Conservation (phyloP, 92 coral and sea anemone species). For the Siderastrea radians region DNA sequence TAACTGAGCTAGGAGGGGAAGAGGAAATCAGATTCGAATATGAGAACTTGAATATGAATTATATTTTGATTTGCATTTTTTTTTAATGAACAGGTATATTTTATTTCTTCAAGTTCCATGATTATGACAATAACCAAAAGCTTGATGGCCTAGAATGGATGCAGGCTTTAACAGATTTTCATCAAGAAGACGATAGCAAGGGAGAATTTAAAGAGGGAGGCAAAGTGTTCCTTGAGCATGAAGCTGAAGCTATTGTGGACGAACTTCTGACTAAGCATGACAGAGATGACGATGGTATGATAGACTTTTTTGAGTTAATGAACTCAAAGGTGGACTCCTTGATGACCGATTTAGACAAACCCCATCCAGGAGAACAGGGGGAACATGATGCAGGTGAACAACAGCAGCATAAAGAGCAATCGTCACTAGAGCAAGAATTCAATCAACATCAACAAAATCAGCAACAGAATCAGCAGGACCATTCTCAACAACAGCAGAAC, state of each 20-base stretch:
- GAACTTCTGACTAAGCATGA: conserved; percentile 95
- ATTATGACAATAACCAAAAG: conserved; percentile 92
- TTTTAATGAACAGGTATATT: conserved; percentile 77
- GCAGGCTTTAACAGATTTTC: conserved; percentile 90
- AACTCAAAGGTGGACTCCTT: conserved; percentile 80
- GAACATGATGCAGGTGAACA: neutral
- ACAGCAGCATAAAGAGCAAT: conserved; percentile 26
- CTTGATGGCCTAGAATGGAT: conserved; percentile 95
- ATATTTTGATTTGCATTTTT: neutral
- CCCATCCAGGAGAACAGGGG: conserved; percentile 3
- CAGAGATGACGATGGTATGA: conserved; percentile 84
- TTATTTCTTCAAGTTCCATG: conserved; percentile 96
- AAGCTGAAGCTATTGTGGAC: conserved; percentile 88
- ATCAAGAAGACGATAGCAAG: conserved; percentile 58
- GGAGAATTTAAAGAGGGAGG: conserved; percentile 77
- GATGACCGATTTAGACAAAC: conserved; percentile 90
- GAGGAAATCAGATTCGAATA: no score
- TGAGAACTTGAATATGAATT: no score
- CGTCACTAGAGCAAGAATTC: conserved; percentile 44
- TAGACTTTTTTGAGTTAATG: conserved; percentile 91
- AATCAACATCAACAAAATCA: conserved; percentile 44
- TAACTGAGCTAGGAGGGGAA: no score
- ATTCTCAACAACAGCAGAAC: neutral
- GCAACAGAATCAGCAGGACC: conserved; percentile 41
- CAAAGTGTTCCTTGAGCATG: conserved; percentile 80